Percentiles rank a stretch among this genome's conserved stretches.
Conservation (phyloP, 2,113 vertebrate genomes). For the Chloropsis cyanopogon region DNA sequence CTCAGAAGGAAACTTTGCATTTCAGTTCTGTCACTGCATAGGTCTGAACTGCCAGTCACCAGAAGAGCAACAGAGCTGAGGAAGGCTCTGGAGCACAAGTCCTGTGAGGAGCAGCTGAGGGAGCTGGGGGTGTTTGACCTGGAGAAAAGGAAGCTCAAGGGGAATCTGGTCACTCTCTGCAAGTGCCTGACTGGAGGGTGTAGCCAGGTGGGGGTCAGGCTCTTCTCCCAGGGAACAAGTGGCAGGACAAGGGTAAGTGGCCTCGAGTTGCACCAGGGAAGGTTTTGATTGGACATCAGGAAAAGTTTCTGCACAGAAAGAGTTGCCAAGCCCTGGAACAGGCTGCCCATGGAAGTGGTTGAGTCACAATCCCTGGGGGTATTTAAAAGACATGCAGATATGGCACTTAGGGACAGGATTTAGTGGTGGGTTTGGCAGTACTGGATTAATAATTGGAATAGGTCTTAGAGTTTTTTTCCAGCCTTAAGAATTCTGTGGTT, state of each 20-base stretch:
- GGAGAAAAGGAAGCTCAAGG: rapidly evolving
- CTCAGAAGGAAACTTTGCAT: not conserved
- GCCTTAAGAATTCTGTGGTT: not conserved
- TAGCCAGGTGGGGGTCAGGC: rapidly evolving
- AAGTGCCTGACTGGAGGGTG: rapidly evolving
- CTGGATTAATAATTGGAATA: not conserved
- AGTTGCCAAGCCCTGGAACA: not conserved
- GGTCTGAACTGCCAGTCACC: not conserved
- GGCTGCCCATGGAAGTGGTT: not conserved
- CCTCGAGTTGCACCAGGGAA: not conserved
- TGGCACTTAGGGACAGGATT: not conserved
- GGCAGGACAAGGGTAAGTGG: not conserved
- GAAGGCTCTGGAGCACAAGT: not conserved
- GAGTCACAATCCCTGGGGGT: not conserved
- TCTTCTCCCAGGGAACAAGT: not conserved
- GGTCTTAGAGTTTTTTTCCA: not conserved
- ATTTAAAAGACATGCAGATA: not conserved
- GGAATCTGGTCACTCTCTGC: rapidly evolving
- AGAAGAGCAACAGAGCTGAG: rapidly evolving
- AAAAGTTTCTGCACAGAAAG: not conserved
- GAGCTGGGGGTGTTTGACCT: rapidly evolving
- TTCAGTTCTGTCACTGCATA: not conserved
- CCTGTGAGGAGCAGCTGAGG: rapidly evolving
- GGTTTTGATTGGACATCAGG: not conserved
- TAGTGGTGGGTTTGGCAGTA: not conserved